Percentiles rank a stretch among this genome's conserved stretches.
phyloP scores from a whole-genome alignment of 2,888 invertebrate species.

The Monopis laevigella region DNA sequence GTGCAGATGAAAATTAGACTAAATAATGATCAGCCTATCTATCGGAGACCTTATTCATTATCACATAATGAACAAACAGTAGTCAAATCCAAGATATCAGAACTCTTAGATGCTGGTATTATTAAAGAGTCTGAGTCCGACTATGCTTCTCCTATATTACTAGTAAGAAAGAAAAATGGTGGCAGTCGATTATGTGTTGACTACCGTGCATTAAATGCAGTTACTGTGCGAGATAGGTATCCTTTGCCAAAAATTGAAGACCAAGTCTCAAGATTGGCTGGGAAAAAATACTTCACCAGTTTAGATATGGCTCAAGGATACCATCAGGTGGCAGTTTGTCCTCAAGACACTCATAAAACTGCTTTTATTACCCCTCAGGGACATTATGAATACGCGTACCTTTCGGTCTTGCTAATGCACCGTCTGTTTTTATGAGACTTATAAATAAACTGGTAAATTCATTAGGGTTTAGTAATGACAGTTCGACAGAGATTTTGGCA shows the following conservation, averaged over 20 bases:
- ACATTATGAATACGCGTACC: constrained; percentile 4
- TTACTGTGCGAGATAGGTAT: constrained; percentile 22
- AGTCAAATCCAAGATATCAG: too few species aligned
- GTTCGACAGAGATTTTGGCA: constrained; percentile 11
- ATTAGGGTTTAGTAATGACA: constrained; percentile 10
- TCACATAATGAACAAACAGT: constrained; percentile 17
- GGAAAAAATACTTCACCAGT: not conserved
- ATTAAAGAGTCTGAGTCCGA: constrained; percentile 6
- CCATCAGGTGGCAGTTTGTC: not conserved
- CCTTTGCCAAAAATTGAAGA: constrained; percentile 24
- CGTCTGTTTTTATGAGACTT: too few species aligned
- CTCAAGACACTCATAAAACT: not conserved
- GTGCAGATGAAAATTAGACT: too few species aligned
- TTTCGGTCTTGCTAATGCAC: constrained; percentile 6
- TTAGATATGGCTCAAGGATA: constrained; percentile 2
- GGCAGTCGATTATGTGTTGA: too few species aligned
- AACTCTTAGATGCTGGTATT: constrained; percentile 18
- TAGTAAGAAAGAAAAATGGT: too few species aligned
- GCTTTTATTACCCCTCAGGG: constrained; percentile 6
- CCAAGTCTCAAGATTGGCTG: constrained; percentile 19
- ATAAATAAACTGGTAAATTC: not conserved
- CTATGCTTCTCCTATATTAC: too few species aligned
- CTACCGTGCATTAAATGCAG: constrained; percentile 9
- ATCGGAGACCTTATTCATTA: constrained; percentile 19
- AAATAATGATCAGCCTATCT: constrained; percentile 17